Percentiles rank a stretch among this genome's conserved stretches.
phyloP scores from a whole-genome alignment of 2,888 invertebrate species.

The Scaptomyza caliginosa region DNA sequence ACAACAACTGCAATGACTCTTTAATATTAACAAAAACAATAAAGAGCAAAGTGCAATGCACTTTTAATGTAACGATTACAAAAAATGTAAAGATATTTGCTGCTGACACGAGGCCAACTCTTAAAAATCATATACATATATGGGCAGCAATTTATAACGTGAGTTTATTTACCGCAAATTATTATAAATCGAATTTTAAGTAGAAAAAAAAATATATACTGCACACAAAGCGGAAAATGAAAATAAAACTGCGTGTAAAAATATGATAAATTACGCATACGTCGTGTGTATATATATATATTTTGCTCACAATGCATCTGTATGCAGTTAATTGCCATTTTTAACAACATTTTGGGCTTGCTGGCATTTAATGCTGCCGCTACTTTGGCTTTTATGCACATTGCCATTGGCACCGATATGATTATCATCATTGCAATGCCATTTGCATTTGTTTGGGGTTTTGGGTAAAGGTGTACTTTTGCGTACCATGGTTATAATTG shows the following conservation, averaged over 20 bases:
- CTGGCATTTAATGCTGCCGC: slow-evolving; percentile 4
- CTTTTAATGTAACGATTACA: slow-evolving; percentile 55
- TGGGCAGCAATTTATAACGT: slow-evolving; percentile 64
- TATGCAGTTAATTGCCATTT: slow-evolving; percentile 71
- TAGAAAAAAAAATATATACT: slow-evolving; percentile 27
- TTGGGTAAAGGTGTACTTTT: slow-evolving; percentile 1
- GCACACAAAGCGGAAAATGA: slow-evolving; percentile 48
- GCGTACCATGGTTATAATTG: too few relatives aligned
- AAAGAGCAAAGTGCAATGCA: slow-evolving; percentile 48
- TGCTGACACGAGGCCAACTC: slow-evolving; percentile 42
- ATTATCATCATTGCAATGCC: slow-evolving; percentile 39
- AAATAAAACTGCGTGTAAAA: slow-evolving; percentile 67
- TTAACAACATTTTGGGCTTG: slow-evolving; percentile 48
- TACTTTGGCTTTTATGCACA: slow-evolving; percentile 1
- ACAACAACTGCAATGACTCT: slow-evolving; percentile 9
- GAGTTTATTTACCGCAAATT: slow-evolving; percentile 79
- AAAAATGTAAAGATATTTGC: slow-evolving; percentile 59
- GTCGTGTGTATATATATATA: slow-evolving; percentile 28
- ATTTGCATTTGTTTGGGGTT: slow-evolving; percentile 26
- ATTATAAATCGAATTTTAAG: slow-evolving; percentile 79
- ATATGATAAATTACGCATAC: slow-evolving; percentile 76
- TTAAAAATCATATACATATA: slow-evolving; percentile 45
- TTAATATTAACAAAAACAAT: slow-evolving; percentile 20
- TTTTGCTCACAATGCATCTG: slow-evolving; percentile 4
- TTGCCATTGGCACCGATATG: slow-evolving; percentile 21